Evolutionary conservation across 1,140 invertebrate genomes (phyloP), one percentile per base, ranked within the genome.

Genomic region (Bemisia tabaci): DNA sequence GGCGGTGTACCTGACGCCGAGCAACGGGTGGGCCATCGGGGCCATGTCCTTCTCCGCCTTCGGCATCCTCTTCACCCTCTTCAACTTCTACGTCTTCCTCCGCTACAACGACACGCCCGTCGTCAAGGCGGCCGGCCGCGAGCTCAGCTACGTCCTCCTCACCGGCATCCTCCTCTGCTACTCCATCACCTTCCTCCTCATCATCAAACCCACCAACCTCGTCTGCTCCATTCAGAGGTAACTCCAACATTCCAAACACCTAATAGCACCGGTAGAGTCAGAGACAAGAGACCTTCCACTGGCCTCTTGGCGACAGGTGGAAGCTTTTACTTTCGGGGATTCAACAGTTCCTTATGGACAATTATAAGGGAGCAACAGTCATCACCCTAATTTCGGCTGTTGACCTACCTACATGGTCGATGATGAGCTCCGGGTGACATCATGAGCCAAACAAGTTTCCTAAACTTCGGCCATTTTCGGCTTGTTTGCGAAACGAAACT

Each of bases 81-180:
- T 85, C 66, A 84, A 89, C 22, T 82, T 76, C 1, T 79, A 79
- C 2, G 84, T 90, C 64, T 92, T 89, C 78, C 71, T 87, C n/a
- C 83, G 81, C 63, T 85, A 91, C 76, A 88, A 90, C 73, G 84
- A 91, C 69, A 94, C 92, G 0, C 92, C 92, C 0, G 88, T 96
- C 26, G 93, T 96, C 33, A 84, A 92, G 68, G 93, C 93, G 0
- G 91, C 91, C 9, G 92, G 92, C 1, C 81, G 92, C 65, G 94
- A 96, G 78, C 80, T 96, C 48, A 92, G 89, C 68, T 93, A 90
- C 74, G 87, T 95, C 2, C 82, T 96, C 59, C 79, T 96, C n/a
- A 84, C 82, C 23, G 94, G 92, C 2, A 91, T 95, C 70, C 82
- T 95, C 60, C 83, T 94, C 76, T 95, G 93, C 78, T 96, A 94